phyloP scores from a whole-genome alignment of 2,888 invertebrate genomes.

The Eulithis prunata region DNA sequence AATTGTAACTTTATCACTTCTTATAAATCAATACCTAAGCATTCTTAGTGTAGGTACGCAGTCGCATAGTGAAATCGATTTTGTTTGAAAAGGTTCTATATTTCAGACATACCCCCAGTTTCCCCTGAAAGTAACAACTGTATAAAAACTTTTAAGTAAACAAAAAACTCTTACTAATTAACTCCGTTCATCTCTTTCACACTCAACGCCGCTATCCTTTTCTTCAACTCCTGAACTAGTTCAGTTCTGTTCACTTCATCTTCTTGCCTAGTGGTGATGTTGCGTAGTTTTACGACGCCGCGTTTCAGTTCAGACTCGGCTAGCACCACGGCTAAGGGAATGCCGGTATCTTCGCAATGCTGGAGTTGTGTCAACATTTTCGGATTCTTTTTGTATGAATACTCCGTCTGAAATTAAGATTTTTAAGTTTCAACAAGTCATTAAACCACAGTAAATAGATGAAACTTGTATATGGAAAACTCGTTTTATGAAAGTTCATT shows the following conservation, averaged over 20 bases:
- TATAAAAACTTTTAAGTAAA: not conserved
- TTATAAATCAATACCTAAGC: too few species aligned
- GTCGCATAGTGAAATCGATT: too few species aligned
- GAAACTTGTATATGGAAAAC: too few species aligned
- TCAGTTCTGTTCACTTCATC: constrained; percentile 68
- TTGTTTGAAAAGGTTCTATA: too few species aligned
- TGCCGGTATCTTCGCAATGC: constrained; percentile 96
- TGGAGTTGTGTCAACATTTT: constrained; percentile 97
- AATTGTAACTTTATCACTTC: too few species aligned
- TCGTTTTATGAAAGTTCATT: too few species aligned
- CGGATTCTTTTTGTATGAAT: constrained; percentile 97
- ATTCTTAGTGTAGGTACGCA: too few species aligned
- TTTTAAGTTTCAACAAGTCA: not conserved
- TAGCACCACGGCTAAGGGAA: constrained; percentile 95
- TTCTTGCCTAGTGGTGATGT: constrained; percentile 67
- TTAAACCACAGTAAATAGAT: too few species aligned
- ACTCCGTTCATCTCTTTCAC: constrained; percentile 61
- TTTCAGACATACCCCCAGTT: too few species aligned
- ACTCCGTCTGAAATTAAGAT: constrained; percentile 89
- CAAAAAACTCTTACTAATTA: constrained; percentile 13
- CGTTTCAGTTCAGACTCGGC: constrained; percentile 96
- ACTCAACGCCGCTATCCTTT: constrained; percentile 56
- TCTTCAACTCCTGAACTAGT: constrained; percentile 65
- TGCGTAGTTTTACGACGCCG: constrained; percentile 94
- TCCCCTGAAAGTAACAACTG: not conserved